Conservation (phyloP, 2,888 invertebrate genomes). For the Aleiodes alternator region DNA sequence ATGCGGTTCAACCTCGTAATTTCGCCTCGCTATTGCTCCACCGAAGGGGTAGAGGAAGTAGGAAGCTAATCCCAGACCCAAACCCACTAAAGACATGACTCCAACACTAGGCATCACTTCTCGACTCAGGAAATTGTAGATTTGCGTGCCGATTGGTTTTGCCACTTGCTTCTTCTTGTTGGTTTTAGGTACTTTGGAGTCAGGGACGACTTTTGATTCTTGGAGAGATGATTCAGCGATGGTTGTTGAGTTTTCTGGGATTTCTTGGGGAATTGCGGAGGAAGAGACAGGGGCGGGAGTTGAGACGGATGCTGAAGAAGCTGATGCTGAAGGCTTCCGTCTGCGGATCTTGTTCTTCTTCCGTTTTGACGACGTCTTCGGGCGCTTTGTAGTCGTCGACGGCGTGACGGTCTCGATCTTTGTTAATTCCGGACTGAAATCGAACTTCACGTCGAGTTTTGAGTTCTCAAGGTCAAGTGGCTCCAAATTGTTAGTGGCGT, state of each 20-base stretch:
- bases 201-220: conserved; percentile 74
- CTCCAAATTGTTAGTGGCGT: conserved; percentile 75
- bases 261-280: conserved; percentile 42
- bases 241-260: conserved; percentile 48
- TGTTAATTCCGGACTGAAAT: conserved; percentile 67
- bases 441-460: conserved; percentile 66
- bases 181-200: conserved; percentile 71
- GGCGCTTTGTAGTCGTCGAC: conserved; percentile 72
- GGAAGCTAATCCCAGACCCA: conserved; percentile 86
- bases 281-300: conserved; percentile 35
- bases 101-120: conserved; percentile 90
- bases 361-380: conserved; percentile 74
- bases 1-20: conserved; percentile 78
- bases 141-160: conserved; percentile 83
- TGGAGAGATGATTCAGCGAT: conserved; percentile 62
- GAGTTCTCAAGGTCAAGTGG: conserved; percentile 76
- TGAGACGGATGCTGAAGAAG: conserved; percentile 47
- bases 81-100: conserved; percentile 83
- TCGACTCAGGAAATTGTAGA: conserved; percentile 86
- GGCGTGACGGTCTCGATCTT: conserved; percentile 68
- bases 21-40: conserved; percentile 80
- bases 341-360: conserved; percentile 78
- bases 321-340: conserved; percentile 76
- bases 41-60: conserved; percentile 87
- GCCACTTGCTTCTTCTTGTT: conserved; percentile 77